Base-by-base conservation (phyloP, 2,888 invertebrate genomes). In the Diaperis boleti region DNA sequence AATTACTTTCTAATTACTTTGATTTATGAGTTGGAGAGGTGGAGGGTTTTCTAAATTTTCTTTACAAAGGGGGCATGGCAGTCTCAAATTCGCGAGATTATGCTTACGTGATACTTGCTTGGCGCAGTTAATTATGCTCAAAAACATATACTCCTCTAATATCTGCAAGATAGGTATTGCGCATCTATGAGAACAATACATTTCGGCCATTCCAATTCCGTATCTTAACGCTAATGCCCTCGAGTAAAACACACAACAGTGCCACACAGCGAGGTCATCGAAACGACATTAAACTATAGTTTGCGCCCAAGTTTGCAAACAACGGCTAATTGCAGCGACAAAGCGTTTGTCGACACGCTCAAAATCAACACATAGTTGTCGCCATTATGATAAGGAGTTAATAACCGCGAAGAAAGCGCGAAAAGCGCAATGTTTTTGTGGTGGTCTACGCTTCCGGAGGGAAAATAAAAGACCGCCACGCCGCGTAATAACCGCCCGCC, bases 201-300 rank as follows among this genome's bases (percentile, higher is more conserved):
- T n/a, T n/a, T n/a, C n/a, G n/a, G n/a, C n/a, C n/a, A n/a, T n/a
- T n/a, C n/a, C n/a, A n/a, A n/a, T n/a, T n/a, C n/a, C n/a, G n/a
- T n/a, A n/a, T n/a, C n/a, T n/a, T n/a, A n/a, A n/a, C n/a, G n/a
- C n/a, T n/a, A n/a, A n/a, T n/a, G n/a, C n/a, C n/a, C n/a, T n/a
- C n/a, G n/a, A n/a, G n/a, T 37, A 7, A 10, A 45, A 31, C 14
- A 57, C 29, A 45, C 31, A 26, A 3, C n/a, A 26, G n/a, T 26
- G 6, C 26, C 26, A 26, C 26, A 6, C 26, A 26, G 26, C n/a
- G 26, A 26, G n/a, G 26, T 6, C 26, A n/a, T 5, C 26, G 26
- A n/a, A n/a, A 26, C 26, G 26, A 26, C n/a, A 5, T 26, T 26
- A 26, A 26, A 26, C 6, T 26, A n/a, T n/a, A 26, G 8, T 26